Conservation (phyloP, 1,140 invertebrate genomes). For the Oncopeltus fasciatus region DNA sequence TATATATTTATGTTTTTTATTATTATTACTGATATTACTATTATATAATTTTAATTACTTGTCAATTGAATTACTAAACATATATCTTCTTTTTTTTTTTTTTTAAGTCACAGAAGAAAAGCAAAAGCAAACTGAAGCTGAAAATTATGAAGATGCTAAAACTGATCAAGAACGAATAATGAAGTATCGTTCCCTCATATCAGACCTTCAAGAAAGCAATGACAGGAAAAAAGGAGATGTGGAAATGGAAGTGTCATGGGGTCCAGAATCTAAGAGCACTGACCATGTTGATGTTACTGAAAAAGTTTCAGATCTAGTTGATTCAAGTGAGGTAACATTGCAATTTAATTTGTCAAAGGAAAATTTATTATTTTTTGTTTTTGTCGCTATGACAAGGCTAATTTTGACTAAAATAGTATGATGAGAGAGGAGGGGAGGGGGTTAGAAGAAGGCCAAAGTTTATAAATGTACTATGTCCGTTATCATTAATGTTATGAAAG, state of each 20-base stretch:
- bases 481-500: too few relatives aligned
- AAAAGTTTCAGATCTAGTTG: neutral
- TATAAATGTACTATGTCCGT: too few relatives aligned
- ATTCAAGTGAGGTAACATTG: neutral
- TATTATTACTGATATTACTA: neutral
- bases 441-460: too few relatives aligned
- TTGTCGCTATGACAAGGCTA: too few relatives aligned
- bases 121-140: constrained; percentile 9
- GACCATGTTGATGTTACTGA: too few relatives aligned
- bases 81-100: neutral
- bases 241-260: constrained; percentile 75
- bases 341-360: too few relatives aligned
- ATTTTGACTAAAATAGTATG: too few relatives aligned
- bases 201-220: constrained; percentile 59
- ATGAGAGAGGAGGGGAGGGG: too few relatives aligned
- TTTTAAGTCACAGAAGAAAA: neutral
- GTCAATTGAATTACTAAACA: neutral
- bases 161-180: constrained; percentile 35
- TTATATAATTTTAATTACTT: neutral
- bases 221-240: constrained; percentile 45
- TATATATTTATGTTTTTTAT: neutral
- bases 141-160: constrained; percentile 25
- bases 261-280: constrained; percentile 30
- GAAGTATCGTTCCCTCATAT: constrained; percentile 58
- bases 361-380: too few relatives aligned